phyloP scores from a whole-genome alignment of 2,113 vertebrate genomes.

The Phoxinus phoxinus region DNA sequence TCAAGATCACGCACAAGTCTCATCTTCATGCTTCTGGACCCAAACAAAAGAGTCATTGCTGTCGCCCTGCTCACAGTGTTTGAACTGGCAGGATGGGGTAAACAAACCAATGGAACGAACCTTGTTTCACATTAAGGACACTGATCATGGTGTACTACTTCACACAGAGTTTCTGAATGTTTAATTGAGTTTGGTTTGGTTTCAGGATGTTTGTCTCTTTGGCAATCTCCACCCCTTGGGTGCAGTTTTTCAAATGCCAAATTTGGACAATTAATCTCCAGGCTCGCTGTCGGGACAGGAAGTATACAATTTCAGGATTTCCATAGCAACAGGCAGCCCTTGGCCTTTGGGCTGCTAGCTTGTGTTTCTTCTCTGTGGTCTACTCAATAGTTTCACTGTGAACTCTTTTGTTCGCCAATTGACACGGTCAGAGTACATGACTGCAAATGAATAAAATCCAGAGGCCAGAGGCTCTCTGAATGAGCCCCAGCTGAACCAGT shows the following conservation, averaged over 20 bases:
- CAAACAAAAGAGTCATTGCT: constrained; percentile 35
- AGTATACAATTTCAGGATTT: constrained; percentile 77
- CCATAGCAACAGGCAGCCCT: constrained; percentile 66
- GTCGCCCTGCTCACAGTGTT: constrained; percentile 59
- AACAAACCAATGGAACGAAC: constrained; percentile 42
- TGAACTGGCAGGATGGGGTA: constrained; percentile 53
- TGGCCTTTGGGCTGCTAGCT: constrained; percentile 56
- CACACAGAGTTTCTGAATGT: constrained; percentile 43
- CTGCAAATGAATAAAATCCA: constrained; percentile 35
- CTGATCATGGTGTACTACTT: constrained; percentile 63
- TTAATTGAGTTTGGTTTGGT: constrained; percentile 60
- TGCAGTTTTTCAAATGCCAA: constrained; percentile 64
- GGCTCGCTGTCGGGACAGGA: constrained; percentile 70
- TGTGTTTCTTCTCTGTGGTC: constrained; percentile 31
- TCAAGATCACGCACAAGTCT: background rate
- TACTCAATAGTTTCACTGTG: constrained; percentile 37
- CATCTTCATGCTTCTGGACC: constrained; percentile 6
- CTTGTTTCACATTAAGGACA: constrained; percentile 44
- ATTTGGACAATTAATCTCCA: constrained; percentile 72
- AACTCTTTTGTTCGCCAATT: constrained; percentile 33
- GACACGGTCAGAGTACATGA: constrained; percentile 33
- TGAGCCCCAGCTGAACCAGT: background rate
- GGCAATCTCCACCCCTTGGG: constrained; percentile 61
- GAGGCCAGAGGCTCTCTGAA: background rate
- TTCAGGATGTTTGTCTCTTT: constrained; percentile 47